Evolutionary conservation across 2,888 invertebrate species (phyloP).

Genomic region (Pachymerium ferrugineum): DNA sequence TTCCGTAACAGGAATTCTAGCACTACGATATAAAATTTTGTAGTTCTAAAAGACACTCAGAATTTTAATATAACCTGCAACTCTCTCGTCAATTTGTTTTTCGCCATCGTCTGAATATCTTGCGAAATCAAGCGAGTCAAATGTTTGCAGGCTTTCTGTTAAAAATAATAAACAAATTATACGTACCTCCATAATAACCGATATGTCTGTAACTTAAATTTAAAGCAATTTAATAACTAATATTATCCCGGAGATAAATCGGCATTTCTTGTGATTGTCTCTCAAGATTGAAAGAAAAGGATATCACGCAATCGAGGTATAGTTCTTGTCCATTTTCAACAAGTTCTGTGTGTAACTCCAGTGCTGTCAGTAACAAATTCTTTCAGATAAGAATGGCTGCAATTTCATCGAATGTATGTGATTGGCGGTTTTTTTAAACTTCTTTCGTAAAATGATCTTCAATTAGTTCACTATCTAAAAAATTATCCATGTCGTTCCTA

Average conservation of each 20-base stretch:
- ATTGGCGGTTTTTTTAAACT: background rate
- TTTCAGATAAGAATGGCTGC: slow-evolving; percentile 68
- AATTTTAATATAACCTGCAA: too few relatives aligned
- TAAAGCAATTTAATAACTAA: slow-evolving; percentile 54
- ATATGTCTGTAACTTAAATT: too few relatives aligned
- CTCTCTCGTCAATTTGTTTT: slow-evolving; percentile 66
- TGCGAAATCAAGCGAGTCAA: slow-evolving; percentile 79
- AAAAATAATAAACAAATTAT: background rate
- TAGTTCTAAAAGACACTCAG: too few relatives aligned
- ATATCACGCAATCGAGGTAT: slow-evolving; percentile 70
- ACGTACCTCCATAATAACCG: too few relatives aligned
- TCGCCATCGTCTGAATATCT: slow-evolving; percentile 82
- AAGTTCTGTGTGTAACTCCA: slow-evolving; percentile 78
- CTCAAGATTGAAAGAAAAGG: slow-evolving; percentile 86
- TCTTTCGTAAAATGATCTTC: slow-evolving; percentile 27
- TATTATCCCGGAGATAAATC: slow-evolving; percentile 59
- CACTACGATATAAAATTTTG: too few relatives aligned
- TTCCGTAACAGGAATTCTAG: slow-evolving; percentile 82
- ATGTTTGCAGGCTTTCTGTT: slow-evolving; percentile 76
- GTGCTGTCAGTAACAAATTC: slow-evolving; percentile 68
- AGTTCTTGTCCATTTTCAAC: slow-evolving; percentile 73
- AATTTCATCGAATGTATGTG: slow-evolving; percentile 55
- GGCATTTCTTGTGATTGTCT: slow-evolving; percentile 53
- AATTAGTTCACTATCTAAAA: slow-evolving; percentile 18
- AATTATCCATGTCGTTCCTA: background rate